phyloP scores from a whole-genome alignment of 2,888 invertebrate genomes.

The Furcula furcula region DNA sequence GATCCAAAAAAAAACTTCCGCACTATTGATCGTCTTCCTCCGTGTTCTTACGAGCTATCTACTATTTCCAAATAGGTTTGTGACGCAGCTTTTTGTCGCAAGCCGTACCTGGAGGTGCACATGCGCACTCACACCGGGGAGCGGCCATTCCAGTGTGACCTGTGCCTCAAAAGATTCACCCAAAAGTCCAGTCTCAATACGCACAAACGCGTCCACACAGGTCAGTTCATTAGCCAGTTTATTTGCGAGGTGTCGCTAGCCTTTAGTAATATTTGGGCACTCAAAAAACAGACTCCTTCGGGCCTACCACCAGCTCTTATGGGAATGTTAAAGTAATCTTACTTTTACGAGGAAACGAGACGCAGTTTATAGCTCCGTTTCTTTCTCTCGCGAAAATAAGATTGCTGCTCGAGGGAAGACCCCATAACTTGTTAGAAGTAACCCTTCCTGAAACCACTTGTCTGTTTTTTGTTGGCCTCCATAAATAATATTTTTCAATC shows the following conservation, averaged over 20 bases:
- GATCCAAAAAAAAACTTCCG: no score
- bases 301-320: neutral
- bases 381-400: no score
- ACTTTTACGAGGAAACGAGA: no score
- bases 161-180: conserved; percentile 89
- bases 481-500: conserved; percentile 31
- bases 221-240: no score
- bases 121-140: conserved; percentile 91
- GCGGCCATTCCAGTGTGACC: conserved; percentile 87
- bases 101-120: conserved; percentile 90
- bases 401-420: no score
- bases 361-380: no score
- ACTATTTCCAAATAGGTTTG: no score
- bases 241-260: no score
- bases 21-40: no score
- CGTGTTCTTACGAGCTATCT: no score
- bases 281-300: conserved; percentile 21
- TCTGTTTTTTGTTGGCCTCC: conserved; percentile 26
- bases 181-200: conserved; percentile 91
- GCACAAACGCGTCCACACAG: conserved; percentile 89
- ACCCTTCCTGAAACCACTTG: neutral
- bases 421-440: no score
- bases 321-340: no score
- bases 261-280: conserved; percentile 21
- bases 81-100: conserved; percentile 90